Evolutionary conservation across 2,113 vertebrate species (phyloP), one percentile per base, ranked within the genome.

Genomic region (Meriones unguiculatus): DNA sequence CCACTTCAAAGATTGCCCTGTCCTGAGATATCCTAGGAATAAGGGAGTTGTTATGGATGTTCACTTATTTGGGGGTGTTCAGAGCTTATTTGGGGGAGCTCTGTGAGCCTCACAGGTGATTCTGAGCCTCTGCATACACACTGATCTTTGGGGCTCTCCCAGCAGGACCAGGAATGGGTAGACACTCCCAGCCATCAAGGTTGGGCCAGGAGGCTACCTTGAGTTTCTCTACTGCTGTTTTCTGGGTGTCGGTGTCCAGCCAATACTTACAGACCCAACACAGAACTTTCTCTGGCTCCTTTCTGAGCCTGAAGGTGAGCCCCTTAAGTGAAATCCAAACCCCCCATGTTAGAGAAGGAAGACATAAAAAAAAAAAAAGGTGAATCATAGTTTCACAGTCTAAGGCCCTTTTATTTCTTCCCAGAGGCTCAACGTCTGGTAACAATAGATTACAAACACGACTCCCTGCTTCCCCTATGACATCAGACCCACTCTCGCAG

Each of bases 401-500:
- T 28, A 24, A 90, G 80, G n/a, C 10, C 32, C 17, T 89, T 90
- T 91, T 14, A 75, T 81, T 64, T 90, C 67, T 96, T 82, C 70
- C 73, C 95, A 90, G 72, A 97, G 97, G 96, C 62, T 91, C 93
- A 70, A 76, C 38, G 50, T 97, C 62, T 93, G 92, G 89, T 80
- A 91, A 67, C 84, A 54, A 0, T 8, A 91, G 96, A 90, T 94
- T 96, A n/a, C 85, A 98, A 89, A 62, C 92, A 65, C 0, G 78
- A 69, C 89, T 97, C 24, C 86, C 80, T 38, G 77, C 72, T 13
- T 70, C 35, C 25, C 11, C 62, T 90, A 76, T 81, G 90, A 97
- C 87, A 94, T 92, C 91, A 97, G 46, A 90, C 57, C 94, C 70
- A 94, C 89, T 93, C 95, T 97, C 95, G 97, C 94, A 97, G 97